A percentile compares a stretch with the other conserved stretches of the same genome.
These are phyloP conservation scores for Labeo rohita DNA, from an alignment of 2,113 vertebrate species.

Conservation along the genomic window DNA sequence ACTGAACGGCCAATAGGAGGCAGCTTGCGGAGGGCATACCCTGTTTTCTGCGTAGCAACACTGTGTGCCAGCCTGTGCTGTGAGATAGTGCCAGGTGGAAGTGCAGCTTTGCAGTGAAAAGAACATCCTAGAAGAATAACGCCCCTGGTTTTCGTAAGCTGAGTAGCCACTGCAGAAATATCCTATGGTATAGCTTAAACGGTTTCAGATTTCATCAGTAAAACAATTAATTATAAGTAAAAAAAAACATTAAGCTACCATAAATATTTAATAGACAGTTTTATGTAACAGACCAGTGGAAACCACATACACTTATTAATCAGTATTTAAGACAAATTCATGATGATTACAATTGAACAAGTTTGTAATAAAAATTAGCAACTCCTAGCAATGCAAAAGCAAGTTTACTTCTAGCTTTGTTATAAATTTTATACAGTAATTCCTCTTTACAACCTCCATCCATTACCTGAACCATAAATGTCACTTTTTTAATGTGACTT, in stretches of 20 bases:
- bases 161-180: neutral
- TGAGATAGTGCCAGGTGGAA: slow-evolving; percentile 26
- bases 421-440: neutral
- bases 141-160: neutral
- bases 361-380: neutral
- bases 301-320: neutral
- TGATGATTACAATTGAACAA: neutral
- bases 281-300: neutral
- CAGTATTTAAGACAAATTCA: neutral
- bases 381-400: neutral
- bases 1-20: slow-evolving; percentile 66
- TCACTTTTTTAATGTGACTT: neutral
- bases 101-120: neutral
- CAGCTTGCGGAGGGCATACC: slow-evolving; percentile 22
- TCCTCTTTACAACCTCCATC: neutral
- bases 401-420: neutral
- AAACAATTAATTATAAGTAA: neutral
- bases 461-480: neutral
- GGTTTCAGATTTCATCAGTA: neutral
- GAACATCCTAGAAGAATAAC: neutral
- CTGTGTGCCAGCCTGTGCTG: slow-evolving; percentile 4
- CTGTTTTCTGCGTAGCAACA: slow-evolving; percentile 65
- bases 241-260: neutral
- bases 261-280: neutral
- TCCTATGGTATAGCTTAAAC: neutral